Conservation (phyloP, 2,797 vertebrate species). For the Hemibagrus guttatus region DNA sequence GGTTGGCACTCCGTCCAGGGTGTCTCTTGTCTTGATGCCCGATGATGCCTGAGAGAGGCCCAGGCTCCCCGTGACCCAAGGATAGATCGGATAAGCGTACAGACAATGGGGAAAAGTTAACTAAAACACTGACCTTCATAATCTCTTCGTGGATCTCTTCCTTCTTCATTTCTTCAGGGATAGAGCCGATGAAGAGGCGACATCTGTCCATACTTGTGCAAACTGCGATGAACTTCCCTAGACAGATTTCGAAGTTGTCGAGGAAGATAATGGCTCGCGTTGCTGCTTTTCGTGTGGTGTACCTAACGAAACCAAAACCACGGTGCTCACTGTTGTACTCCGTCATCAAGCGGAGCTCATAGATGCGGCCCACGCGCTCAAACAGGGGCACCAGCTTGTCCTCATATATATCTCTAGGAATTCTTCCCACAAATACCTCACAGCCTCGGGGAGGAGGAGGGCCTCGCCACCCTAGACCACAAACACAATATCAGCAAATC, state of each 20-base stretch:
- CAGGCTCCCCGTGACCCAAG: too few relatives aligned
- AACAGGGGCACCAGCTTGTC: conserved; percentile 93
- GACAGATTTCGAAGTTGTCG: conserved; percentile 89
- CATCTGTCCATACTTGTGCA: conserved; percentile 95
- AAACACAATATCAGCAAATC: conserved; percentile 1
- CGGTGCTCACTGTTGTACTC: conserved; percentile 96
- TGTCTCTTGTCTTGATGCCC: too few relatives aligned
- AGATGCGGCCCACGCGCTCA: conserved; percentile 86
- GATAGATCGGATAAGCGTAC: too few relatives aligned
- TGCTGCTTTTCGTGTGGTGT: conserved; percentile 85
- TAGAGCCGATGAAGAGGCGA: conserved; percentile 90
- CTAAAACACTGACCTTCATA: conserved; percentile 74
- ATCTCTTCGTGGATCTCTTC: conserved; percentile 94
- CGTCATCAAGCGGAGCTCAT: conserved; percentile 97
- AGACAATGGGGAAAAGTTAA: too few relatives aligned
- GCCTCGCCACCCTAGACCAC: conserved; percentile 86
- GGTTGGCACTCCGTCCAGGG: too few relatives aligned
- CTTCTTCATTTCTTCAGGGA: conserved; percentile 92
- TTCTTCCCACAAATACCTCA: conserved; percentile 97
- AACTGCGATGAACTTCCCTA: conserved; percentile 90
- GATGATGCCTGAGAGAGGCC: too few relatives aligned
- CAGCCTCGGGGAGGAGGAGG: conserved; percentile 89
- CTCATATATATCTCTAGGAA: conserved; percentile 94
- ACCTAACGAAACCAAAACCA: conserved; percentile 98
- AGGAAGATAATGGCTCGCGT: conserved; percentile 87